Base-by-base conservation (phyloP, 2,797 vertebrate genomes). In the Chiloscyllium punctatum region DNA sequence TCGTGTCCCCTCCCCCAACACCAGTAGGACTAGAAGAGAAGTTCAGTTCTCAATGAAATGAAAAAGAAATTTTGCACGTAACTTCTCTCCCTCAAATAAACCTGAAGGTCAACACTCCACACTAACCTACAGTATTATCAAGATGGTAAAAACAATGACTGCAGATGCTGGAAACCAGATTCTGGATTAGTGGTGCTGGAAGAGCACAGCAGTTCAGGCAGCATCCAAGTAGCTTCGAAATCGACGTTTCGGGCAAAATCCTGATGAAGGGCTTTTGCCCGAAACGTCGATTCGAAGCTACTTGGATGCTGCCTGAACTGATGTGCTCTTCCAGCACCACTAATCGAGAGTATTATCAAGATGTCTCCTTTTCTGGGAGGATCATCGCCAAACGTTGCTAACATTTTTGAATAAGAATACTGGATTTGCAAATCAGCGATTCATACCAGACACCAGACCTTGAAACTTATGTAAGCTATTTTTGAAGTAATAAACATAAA, bases 381-480 rank as follows among this genome's bases (percentile, higher is more conserved):
- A 95, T 33, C 4, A 72, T 21, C 8, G 33, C 6, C 3, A 48
- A 25, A 53, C 69, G 33, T 53, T 57, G 53, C 57, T 9, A 62
- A 62, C 15, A 57, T 72, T 53, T 77, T 74, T 33, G 18, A 77
- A 25, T 8, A 3, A 68, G 18, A 13, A 68, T 69, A 1, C 1
- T 27, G 16, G 51, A 71, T 15, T 30, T 74, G 13, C 71, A 74
- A 18, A n/a, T 95, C 27, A 74, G 71, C 37, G 57, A 95, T 53
- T 53, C 48, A 7, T 33, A 33, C 27, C 53, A 48, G 2, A 74
- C 33, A 53, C 71, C 51, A 30, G n/a, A 53, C 42, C 62, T 95
- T 74, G 72, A 72, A 95, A 30, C 68, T 94, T 72, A 48, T 48
- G 66, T 94, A 42, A 51, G 68, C 68, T 91, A 91, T 94, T 94